Evolutionary conservation across 2,797 vertebrate species (phyloP).

Genomic region (Okamejei kenojei): DNA sequence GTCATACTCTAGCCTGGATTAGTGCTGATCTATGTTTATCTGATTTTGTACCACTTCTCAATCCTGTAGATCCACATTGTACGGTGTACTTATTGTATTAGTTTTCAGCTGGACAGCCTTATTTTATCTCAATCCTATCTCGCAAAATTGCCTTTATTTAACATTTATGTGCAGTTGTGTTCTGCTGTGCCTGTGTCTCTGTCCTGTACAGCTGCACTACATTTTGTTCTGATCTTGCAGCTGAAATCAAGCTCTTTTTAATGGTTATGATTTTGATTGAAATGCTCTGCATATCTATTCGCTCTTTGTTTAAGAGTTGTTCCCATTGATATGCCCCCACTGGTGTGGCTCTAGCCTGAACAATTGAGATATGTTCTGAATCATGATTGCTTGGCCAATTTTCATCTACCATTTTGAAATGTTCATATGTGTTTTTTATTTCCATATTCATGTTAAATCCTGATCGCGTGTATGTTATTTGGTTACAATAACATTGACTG

Average conservation of each 20-base stretch:
- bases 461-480: neutral
- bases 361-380: neutral
- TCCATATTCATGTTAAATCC: neutral
- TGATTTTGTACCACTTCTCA: neutral
- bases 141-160: neutral
- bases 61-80: neutral
- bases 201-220: neutral
- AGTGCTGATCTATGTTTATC: neutral
- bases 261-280: neutral
- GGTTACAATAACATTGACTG: neutral
- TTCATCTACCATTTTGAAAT: neutral
- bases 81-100: neutral
- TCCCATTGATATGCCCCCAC: neutral
- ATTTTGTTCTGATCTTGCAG: neutral
- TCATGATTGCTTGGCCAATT: neutral
- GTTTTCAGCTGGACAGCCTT: neutral
- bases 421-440: neutral
- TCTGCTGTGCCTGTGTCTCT: neutral
- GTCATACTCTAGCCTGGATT: slow-evolving; percentile 9
- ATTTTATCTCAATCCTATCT: neutral
- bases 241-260: no score
- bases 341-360: neutral
- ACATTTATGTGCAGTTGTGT: no score
- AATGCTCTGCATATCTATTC: no score
- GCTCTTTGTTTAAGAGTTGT: neutral